phyloP scores from a whole-genome alignment of 2,888 invertebrate species.

The Holacanthella duospinosa region DNA sequence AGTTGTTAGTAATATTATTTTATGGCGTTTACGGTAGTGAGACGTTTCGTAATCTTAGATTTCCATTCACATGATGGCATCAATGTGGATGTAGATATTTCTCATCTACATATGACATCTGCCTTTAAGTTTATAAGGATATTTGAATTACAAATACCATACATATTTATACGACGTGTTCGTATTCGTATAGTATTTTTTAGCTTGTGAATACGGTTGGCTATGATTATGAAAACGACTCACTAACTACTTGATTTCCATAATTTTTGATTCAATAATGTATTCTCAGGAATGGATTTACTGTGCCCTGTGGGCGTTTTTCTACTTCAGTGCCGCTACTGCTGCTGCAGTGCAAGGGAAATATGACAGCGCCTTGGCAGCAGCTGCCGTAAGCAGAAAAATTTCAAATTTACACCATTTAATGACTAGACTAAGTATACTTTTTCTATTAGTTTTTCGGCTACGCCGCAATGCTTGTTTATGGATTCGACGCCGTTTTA shows the following conservation, averaged over 20 bases:
- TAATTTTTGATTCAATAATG: conserved; percentile 30
- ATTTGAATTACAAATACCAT: too few relatives aligned
- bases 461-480: conserved; percentile 65
- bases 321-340: conserved; percentile 64
- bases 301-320: conserved; percentile 60
- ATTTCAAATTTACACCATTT: conserved; percentile 5
- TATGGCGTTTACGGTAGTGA: background rate
- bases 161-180: too few relatives aligned
- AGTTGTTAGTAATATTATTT: conserved; percentile 49
- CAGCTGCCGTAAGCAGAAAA: conserved; percentile 61
- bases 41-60: background rate
- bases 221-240: background rate
- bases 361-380: conserved; percentile 50
- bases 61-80: background rate
- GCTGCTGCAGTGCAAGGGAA: conserved; percentile 49
- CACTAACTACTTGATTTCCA: background rate
- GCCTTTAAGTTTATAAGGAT: too few relatives aligned
- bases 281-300: conserved; percentile 64
- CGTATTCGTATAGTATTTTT: too few relatives aligned
- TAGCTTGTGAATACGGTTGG: too few relatives aligned
- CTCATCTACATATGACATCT: too few relatives aligned
- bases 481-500: conserved; percentile 66
- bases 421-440: too few relatives aligned
- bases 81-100: too few relatives aligned
- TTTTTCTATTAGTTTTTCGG: conserved; percentile 66